Evolutionary conservation across 2,797 vertebrate genomes (phyloP), one percentile per base, ranked within the genome.

Genomic region (Lophotriccus pileatus): DNA sequence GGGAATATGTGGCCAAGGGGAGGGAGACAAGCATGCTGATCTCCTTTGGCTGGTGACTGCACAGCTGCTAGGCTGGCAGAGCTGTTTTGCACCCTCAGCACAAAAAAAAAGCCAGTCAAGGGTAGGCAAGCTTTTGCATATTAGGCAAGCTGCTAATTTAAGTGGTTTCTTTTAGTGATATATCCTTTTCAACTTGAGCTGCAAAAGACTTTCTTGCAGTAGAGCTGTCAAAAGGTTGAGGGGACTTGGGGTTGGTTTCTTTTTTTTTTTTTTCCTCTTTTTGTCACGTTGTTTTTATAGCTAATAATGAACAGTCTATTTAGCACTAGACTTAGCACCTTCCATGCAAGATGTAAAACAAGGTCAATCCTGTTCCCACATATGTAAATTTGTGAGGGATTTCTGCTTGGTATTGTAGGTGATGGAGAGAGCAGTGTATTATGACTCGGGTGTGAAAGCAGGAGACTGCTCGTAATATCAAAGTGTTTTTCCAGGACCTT

Each of bases 111-210:
- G 19, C 23, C 39, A 53, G 47, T 70, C 22, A 6, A 32, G 53
- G 24, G 10, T 41, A 79, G 46, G 49, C 34, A 90, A 84, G 81
- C 70, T 75, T 84, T 80, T 90, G 62, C 36, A 7, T 80, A 53
- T 94, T 83, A 84, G 69, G 32, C 60, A 88, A 82, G 49, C 84
- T 91, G 76, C 69, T 94, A 90, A 86, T 91, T 91, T 79, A 76
- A 75, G 64, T 72, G 15, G 14, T 83, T 90, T 87, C 56, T 84
- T 93, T 82, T 87, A 95, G 64, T 44, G 53, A 66, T 79, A 52
- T 0, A 49, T 67, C 47, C 50, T 84, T 93, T 91, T 87, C 56
- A 76, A 36, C 39, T 53, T 83, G 66, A 88, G 69, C 81, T 85
- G 85, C 78, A 52, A 49, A 77, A 80, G 63, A 60, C 39, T 77